phyloP scores from a whole-genome alignment of 2,888 invertebrate genomes.

The Coelopa pilipes region DNA sequence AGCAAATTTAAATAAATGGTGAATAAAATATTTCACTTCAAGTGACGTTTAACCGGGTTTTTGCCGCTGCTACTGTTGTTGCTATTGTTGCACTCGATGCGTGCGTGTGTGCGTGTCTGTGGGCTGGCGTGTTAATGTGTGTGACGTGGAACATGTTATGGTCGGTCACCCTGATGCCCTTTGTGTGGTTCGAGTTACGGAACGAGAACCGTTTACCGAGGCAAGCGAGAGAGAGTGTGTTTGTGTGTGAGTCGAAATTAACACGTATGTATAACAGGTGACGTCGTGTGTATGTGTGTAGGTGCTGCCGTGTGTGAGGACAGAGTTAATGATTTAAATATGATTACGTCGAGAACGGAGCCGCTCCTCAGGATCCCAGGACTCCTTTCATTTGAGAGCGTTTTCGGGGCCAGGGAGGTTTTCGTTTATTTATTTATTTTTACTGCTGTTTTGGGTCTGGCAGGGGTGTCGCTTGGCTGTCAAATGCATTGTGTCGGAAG shows the following conservation, averaged over 20 bases:
- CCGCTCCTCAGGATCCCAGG: too few relatives aligned
- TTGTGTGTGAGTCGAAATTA: not conserved
- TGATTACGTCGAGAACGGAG: too few relatives aligned
- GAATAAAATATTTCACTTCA: constrained; percentile 13
- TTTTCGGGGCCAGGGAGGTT: too few relatives aligned
- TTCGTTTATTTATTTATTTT: too few relatives aligned
- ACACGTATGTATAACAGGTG: not conserved
- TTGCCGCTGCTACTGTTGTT: not conserved
- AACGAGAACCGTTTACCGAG: not conserved
- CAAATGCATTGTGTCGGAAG: too few relatives aligned
- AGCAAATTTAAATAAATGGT: not conserved
- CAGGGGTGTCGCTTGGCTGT: too few relatives aligned
- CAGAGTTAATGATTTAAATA: too few relatives aligned
- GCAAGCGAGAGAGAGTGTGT: not conserved
- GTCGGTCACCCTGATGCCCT: constrained; percentile 6
- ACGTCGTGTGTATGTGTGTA: not conserved
- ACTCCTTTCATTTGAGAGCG: too few relatives aligned
- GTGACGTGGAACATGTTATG: not conserved
- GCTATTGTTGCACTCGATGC: not conserved
- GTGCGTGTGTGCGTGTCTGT: not conserved
- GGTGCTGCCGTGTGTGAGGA: not conserved
- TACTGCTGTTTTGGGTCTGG: too few relatives aligned
- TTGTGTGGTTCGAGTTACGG: not conserved
- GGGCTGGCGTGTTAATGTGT: not conserved
- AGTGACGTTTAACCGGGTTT: not conserved